These are phyloP conservation scores for Gadus chalcogrammus DNA, from an alignment of 2,113 vertebrate species.

Conservation along the genomic window DNA sequence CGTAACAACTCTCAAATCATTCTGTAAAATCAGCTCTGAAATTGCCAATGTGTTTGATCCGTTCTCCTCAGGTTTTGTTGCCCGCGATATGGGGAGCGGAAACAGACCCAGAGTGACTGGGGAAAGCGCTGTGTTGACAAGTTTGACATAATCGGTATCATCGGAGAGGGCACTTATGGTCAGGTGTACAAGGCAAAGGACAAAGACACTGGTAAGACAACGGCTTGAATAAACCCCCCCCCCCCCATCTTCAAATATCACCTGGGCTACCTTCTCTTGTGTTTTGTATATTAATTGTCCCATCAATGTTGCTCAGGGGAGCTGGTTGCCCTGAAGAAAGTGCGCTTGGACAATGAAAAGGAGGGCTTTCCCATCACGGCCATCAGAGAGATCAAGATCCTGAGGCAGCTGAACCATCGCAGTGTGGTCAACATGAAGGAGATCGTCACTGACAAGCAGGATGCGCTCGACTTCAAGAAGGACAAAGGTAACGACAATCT, in stretches of 20 bases:
- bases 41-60: background rate
- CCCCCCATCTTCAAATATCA: background rate
- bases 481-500: slow-evolving; percentile 83
- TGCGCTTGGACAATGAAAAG: slow-evolving; percentile 96
- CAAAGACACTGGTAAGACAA: slow-evolving; percentile 87
- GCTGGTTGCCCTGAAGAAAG: slow-evolving; percentile 95
- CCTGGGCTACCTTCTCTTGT: background rate
- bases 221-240: background rate
- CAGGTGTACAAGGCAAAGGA: slow-evolving; percentile 99
- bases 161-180: slow-evolving; percentile 96
- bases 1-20: background rate
- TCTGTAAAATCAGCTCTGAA: background rate
- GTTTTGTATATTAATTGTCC: background rate
- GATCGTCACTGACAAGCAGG: slow-evolving; percentile 98
- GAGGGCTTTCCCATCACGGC: slow-evolving; percentile 98
- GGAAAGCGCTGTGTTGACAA: slow-evolving; percentile 98
- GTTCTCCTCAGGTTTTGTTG: slow-evolving; percentile 86
- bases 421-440: slow-evolving; percentile 99
- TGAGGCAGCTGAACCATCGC: slow-evolving; percentile 92
- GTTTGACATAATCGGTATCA: slow-evolving; percentile 97
- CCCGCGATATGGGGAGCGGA: slow-evolving; percentile 94
- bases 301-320: slow-evolving; percentile 73
- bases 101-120: slow-evolving; percentile 95
- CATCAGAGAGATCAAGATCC: slow-evolving; percentile 96
- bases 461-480: slow-evolving; percentile 98